Evolutionary conservation across 2,113 vertebrate genomes (phyloP).

Genomic region (Gallinago media): DNA sequence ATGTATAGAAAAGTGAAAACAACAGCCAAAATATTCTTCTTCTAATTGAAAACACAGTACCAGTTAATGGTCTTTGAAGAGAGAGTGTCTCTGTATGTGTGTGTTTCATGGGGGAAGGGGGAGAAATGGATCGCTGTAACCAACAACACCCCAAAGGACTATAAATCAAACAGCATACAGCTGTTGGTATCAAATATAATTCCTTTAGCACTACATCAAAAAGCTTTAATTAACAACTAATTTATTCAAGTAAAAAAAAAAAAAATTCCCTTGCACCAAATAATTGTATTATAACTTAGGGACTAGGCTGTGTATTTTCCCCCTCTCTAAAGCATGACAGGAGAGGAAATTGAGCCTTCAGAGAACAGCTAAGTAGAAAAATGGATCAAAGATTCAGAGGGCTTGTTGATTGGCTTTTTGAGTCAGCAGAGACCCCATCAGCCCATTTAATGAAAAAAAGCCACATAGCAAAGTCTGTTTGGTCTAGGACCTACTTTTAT

Average conservation of each 20-base stretch:
- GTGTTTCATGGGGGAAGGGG: not conserved
- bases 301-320: not conserved
- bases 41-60: constrained; percentile 17
- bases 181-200: constrained; percentile 58
- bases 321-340: not conserved
- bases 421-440: not conserved
- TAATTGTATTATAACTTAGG: constrained; percentile 61
- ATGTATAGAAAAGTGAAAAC: not conserved
- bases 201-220: constrained; percentile 64
- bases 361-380: constrained; percentile 54
- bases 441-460: constrained; percentile 1
- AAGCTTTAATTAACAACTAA: constrained; percentile 77
- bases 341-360: constrained; percentile 65
- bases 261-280: constrained; percentile 32
- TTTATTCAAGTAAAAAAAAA: constrained; percentile 67
- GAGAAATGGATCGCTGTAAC: not conserved
- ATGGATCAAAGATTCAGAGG: constrained; percentile 62
- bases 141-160: constrained; percentile 53
- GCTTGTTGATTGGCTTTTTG: constrained; percentile 7
- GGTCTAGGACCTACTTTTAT: not conserved
- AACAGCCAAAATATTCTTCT: not conserved
- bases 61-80: constrained; percentile 15
- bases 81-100: not conserved
- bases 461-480: not conserved
- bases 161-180: constrained; percentile 68